A percentile compares a stretch with the other conserved stretches of the same genome.
Conservation (phyloP, 2,113 vertebrate species). For the Climacteris rufus region DNA sequence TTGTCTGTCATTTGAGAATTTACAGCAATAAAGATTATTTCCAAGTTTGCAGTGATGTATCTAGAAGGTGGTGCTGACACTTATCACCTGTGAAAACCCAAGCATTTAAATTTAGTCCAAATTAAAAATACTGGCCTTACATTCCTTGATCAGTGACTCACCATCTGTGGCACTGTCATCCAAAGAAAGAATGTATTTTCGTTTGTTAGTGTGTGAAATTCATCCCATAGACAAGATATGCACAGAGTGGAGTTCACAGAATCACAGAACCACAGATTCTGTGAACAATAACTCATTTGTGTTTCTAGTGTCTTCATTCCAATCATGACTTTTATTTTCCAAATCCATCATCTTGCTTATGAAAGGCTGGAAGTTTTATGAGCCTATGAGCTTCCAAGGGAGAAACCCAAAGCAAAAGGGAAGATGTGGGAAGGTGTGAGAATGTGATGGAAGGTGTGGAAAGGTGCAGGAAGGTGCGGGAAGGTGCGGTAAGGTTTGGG, state of each 20-base stretch:
- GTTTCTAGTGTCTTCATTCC: not conserved
- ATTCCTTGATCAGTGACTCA: not conserved
- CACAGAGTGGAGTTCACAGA: too few species aligned
- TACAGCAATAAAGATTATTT: not conserved
- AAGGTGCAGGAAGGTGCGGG: too few species aligned
- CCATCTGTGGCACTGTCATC: not conserved
- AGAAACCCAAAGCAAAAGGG: not conserved
- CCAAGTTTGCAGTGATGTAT: not conserved
- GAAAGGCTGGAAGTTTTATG: not conserved
- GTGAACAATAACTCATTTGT: not conserved
- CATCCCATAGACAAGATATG: not conserved
- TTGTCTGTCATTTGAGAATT: not conserved
- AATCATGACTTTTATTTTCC: not conserved
- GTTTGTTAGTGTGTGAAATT: not conserved
- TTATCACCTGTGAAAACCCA: not conserved
- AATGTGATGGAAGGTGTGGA: too few species aligned
- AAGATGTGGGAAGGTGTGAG: too few species aligned
- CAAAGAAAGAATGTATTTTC: not conserved
- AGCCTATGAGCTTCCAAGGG: not conserved
- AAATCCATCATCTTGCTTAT: not conserved
- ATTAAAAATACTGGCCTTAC: not conserved
- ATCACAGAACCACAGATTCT: too few species aligned
- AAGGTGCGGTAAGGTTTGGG: too few species aligned
- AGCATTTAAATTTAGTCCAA: not conserved
- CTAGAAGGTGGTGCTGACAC: not conserved